Percentiles rank a stretch among this genome's conserved stretches.
Evolutionary conservation across 2,113 vertebrate genomes (phyloP).

Genomic region (Cryptotis parvus): DNA sequence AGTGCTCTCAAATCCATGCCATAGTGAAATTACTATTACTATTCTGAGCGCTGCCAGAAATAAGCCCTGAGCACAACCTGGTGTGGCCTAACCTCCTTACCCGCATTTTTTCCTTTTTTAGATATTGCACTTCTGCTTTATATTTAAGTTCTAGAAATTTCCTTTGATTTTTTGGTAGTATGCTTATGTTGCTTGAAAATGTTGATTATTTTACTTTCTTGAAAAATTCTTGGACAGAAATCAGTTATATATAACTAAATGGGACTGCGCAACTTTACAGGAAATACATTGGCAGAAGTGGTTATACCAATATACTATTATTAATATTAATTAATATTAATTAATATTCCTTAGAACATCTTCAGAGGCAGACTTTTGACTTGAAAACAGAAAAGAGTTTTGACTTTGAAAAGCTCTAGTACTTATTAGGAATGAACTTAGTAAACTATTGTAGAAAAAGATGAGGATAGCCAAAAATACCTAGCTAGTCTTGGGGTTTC

Average conservation of each 20-base stretch:
- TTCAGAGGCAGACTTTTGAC: conserved; percentile 24
- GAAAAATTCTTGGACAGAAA: conserved; percentile 47
- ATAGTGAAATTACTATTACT: too few relatives aligned
- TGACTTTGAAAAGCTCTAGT: conserved; percentile 1
- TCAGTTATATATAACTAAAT: background rate
- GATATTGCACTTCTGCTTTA: conserved; percentile 11
- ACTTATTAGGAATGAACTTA: background rate
- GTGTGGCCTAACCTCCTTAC: too few relatives aligned
- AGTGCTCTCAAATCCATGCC: background rate
- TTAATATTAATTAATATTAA: too few relatives aligned
- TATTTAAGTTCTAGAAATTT: conserved; percentile 51
- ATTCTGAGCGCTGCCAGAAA: too few relatives aligned
- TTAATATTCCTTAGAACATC: background rate
- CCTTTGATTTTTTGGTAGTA: conserved; percentile 11
- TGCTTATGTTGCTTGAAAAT: conserved; percentile 23
- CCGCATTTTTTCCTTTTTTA: background rate
- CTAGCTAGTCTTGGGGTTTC: background rate
- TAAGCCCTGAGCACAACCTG: too few relatives aligned
- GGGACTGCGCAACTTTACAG: background rate
- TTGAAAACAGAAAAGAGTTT: background rate
- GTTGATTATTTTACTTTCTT: conserved; percentile 44
- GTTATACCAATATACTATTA: background rate
- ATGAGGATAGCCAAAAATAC: background rate
- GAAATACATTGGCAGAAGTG: background rate
- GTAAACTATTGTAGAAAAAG: background rate